Evolutionary conservation across 2,113 vertebrate species (phyloP).

Genomic region (Parus major): DNA sequence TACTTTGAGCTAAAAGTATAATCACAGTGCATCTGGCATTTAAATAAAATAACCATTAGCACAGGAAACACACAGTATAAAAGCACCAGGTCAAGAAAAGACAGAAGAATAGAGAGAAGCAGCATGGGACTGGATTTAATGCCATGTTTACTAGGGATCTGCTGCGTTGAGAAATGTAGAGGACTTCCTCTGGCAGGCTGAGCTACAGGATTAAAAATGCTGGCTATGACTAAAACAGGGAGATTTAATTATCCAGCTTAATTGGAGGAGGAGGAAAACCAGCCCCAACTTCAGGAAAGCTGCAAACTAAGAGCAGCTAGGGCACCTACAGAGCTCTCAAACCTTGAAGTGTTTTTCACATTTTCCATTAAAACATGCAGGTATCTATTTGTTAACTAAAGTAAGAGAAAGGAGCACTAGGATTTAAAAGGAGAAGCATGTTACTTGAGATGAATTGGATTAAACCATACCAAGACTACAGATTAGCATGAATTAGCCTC

Average conservation of each 20-base stretch:
- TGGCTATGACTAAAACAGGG: conserved; percentile 23
- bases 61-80: not conserved
- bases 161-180: conserved; percentile 13
- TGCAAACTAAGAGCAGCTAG: not conserved
- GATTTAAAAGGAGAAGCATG: not conserved
- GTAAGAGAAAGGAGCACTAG: not conserved
- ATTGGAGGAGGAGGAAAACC: conserved; percentile 29
- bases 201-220: conserved; percentile 23
- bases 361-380: not conserved
- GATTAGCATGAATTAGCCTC: conserved; percentile 10
- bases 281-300: not conserved
- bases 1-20: conserved; percentile 2
- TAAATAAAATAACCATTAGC: conserved; percentile 49
- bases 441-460: not conserved
- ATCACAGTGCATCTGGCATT: not conserved
- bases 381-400: not conserved
- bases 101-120: not conserved
- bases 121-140: conserved; percentile 33
- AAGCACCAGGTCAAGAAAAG: conserved; percentile 4
- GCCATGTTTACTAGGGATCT: conserved; percentile 14
- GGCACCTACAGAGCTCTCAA: conserved; percentile 1
- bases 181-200: not conserved
- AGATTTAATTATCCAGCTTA: conserved; percentile 48
- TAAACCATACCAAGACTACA: not conserved
- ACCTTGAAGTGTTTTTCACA: not conserved